Conservation (phyloP, 2,888 invertebrate genomes). For the Acanthopleura granulata region DNA sequence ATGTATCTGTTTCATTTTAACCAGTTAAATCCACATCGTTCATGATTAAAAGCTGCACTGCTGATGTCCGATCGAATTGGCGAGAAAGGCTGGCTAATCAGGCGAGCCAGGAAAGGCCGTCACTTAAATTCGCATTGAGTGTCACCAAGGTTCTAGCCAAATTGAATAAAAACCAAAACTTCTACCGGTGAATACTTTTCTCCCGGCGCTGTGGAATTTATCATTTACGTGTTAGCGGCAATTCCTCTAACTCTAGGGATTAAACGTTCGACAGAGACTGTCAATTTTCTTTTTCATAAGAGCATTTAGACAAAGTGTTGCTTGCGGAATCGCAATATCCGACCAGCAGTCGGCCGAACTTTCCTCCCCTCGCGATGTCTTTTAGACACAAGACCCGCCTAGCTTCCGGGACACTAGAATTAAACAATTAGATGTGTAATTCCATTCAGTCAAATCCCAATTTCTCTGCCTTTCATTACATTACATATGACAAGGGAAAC, state of each 20-base stretch:
- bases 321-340: not conserved
- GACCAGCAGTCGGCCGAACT: not conserved
- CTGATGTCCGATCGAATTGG: not conserved
- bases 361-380: no score
- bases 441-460: no score
- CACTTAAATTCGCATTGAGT: not conserved
- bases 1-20: slow-evolving; percentile 9
- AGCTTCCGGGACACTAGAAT: no score
- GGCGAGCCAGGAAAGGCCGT: no score
- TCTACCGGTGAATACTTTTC: not conserved
- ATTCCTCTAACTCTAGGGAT: not conserved
- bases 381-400: no score
- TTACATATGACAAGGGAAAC: no score
- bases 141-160: not conserved
- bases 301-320: not conserved
- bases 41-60: not conserved
- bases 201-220: slow-evolving; percentile 5
- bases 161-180: slow-evolving; percentile 4
- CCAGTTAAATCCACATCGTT: slow-evolving; percentile 2
- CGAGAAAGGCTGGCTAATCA: not conserved
- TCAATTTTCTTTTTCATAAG: slow-evolving; percentile 2
- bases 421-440: no score
- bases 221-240: slow-evolving; percentile 10
- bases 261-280: not conserved
- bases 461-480: no score